Evolutionary conservation across 2,797 vertebrate species (phyloP), one percentile per base, ranked within the genome.

Genomic region (Lemur catta): DNA sequence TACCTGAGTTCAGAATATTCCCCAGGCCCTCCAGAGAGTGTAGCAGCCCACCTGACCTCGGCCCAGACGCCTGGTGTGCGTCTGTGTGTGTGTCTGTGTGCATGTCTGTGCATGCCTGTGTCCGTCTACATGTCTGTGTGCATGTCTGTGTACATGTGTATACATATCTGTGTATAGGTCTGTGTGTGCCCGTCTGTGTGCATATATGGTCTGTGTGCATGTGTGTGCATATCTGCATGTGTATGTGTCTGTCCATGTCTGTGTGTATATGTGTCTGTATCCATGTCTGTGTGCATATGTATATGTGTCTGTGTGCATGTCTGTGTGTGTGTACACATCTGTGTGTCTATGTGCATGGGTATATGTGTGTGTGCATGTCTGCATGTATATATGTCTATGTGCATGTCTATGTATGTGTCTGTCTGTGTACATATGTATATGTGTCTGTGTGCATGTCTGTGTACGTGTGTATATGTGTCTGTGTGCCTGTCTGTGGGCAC

Each of bases 141-240:
- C 24, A 7, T 26, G 18, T 46, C 24, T n/a, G 18, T 24, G 18
- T 28, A 12, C 18, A n/a, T 41, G 35, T 75, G 10, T 7, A 33
- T 7, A 1, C 3, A 1, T 20, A 6, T 12, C 15, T 38, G 5
- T 30, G 52, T 38, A 6, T 0, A 6, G 20, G 35, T 76, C 0
- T 1, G 1, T 18, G 30, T 57, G 0, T 50, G 3, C 7, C 38
- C 43, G 75, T 15, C 12, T 24, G 24, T 38, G 35, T 35, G 9
- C 0, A 8, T n/a, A 15, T 30, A 7, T 14, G 0, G 0, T 5
- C 1, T 0, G 5, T 57, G 50, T 43, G 11, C 55, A 28, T 55
- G 52, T 55, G 35, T 46, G 4, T 46, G 17, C 22, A 2, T 24
- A 26, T 33, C 24, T n/a, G 43, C 35, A 20, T 18, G 52, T 48